phyloP scores from a whole-genome alignment of 2,113 vertebrate genomes.

The Colistium nudipinnis region DNA sequence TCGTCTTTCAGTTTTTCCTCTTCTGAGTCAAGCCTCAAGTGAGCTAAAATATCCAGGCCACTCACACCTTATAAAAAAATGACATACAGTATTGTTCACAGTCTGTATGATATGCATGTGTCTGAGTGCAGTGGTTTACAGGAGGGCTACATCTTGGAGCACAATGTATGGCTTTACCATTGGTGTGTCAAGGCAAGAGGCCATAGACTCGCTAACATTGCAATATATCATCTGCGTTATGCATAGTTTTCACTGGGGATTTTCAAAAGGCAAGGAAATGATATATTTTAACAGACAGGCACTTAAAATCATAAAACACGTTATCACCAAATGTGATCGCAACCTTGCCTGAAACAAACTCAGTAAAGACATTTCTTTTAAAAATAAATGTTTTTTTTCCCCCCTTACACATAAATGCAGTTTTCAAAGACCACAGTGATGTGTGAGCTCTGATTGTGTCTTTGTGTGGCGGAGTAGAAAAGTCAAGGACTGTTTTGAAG shows the following conservation, averaged over 20 bases:
- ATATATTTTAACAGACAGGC: not conserved
- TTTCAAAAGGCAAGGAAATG: too few relatives aligned
- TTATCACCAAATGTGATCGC: not conserved
- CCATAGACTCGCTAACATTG: too few relatives aligned
- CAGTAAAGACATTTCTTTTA: not conserved
- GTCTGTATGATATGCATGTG: too few relatives aligned
- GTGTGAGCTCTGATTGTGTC: not conserved
- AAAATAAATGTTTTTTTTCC: not conserved
- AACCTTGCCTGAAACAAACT: not conserved
- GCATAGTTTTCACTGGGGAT: too few relatives aligned
- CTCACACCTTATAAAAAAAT: too few relatives aligned
- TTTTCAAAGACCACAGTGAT: not conserved
- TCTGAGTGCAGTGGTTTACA: not conserved
- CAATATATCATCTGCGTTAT: too few relatives aligned
- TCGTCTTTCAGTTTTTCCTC: too few relatives aligned
- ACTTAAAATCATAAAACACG: not conserved
- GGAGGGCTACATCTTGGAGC: not conserved
- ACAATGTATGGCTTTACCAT: not conserved
- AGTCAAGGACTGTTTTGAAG: not conserved
- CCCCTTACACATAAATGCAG: not conserved
- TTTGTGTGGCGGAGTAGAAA: conserved; percentile 5
- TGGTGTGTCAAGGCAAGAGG: not conserved
- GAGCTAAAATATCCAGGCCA: too few relatives aligned
- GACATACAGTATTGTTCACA: not conserved
- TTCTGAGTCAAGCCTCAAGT: too few relatives aligned